Base-by-base conservation (phyloP, 2,888 invertebrate species). In the Frankliniella intonsa region DNA sequence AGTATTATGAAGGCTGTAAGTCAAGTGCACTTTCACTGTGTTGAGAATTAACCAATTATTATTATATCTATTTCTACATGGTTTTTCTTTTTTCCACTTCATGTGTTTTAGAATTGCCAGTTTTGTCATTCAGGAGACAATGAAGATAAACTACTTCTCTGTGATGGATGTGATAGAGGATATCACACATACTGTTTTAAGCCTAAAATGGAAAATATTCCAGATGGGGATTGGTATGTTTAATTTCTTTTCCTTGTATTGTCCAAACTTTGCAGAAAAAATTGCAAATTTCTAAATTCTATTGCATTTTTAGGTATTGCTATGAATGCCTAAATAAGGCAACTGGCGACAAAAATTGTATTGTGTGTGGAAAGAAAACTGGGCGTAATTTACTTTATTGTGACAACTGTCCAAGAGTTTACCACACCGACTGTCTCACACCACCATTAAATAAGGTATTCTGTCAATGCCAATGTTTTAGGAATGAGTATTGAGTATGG, bases 171-270 rank as follows among this genome's bases (percentile, higher is more conserved):
- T 89, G 99, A 99, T 89, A 96, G 97, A 88, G 99, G 98, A 81
- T 98, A 98, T 89, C 99, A 99, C 90, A 98, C 97, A 81, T 98
- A 98, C 88, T 99, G 99, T 90, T 98, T 99, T 91, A 97, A 96
- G 89, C 98, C 98, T 84, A 93, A 94, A 88, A 95, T 99, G 95
- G 96, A 96, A 83, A 94, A 94, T 86, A 98, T 99, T 88, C 98
- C 99, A 25, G 97, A 97, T 85, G 98, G 98, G 51, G 98, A 99
- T 88, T 99, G 98, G 98, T 96, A 87, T 90, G 92, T 88, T 25
- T 81, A 55, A 49, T 51, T 14, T 82, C 50, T 80, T 69, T n/a
- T 82, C 51, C 55, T 22, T 1, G 49, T 55, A 22, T 25, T 50
- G 62, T 27, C 51, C 7, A 82, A n/a, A 14, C 65, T 65, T 14